These are phyloP conservation scores for Hanleya hanleyi DNA, from an alignment of 2,888 invertebrate genomes.

Conservation along the genomic window DNA sequence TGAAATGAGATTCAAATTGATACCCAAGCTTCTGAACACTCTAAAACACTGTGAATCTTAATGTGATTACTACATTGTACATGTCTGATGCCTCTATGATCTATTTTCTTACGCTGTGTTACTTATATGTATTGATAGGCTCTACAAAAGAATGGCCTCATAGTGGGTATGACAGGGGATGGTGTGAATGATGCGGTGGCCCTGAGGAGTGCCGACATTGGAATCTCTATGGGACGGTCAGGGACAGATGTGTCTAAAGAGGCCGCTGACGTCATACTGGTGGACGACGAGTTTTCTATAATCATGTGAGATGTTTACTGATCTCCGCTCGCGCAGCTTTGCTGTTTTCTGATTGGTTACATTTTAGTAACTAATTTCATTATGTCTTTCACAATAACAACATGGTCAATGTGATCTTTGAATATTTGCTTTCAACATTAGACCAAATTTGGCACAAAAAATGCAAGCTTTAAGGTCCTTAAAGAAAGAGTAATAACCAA, in stretches of 20 bases:
- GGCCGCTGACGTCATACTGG: constrained; percentile 99
- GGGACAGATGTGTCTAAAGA: constrained; percentile 99
- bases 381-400: not conserved
- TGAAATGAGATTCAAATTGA: too few species aligned
- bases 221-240: constrained; percentile 92
- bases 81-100: too few species aligned
- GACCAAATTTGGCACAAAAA: too few species aligned
- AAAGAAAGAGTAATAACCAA: too few species aligned
- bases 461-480: too few species aligned
- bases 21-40: too few species aligned
- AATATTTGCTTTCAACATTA: too few species aligned
- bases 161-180: constrained; percentile 99
- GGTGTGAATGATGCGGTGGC: constrained; percentile 99
- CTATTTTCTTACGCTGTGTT: too few species aligned
- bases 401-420: constrained; percentile 4
- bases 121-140: too few species aligned
- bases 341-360: not conserved
- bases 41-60: too few species aligned
- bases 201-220: constrained; percentile 96
- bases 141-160: constrained; percentile 90
- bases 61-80: too few species aligned
- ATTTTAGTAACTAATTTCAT: not conserved
- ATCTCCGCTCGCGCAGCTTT: not conserved
- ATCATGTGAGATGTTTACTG: constrained; percentile 87
- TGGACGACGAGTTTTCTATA: constrained; percentile 98